Base-by-base conservation (phyloP, 1,140 invertebrate genomes). In the Drosophila mayri region DNA sequence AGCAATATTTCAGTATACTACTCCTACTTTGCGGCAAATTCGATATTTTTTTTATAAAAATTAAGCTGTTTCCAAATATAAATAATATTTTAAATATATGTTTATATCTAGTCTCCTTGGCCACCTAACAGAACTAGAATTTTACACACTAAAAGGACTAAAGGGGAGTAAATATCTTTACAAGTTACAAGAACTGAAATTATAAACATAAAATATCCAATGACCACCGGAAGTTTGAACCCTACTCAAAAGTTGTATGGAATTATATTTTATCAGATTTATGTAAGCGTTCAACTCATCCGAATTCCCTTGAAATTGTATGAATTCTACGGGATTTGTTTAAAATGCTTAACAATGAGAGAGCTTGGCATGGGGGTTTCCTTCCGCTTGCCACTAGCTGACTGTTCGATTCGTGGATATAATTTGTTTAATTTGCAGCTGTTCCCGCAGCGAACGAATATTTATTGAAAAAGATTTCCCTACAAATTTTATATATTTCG, bases 401-500 rank as follows among this genome's bases (percentile, higher is more conserved):
- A 14, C 37, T n/a, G 65, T 70, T 71, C 41, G 50, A 71, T 58
- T 71, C 68, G 35, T 20, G 68, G 50, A 71, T 49, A 71, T 71
- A 71, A 49, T 71, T 59, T 71, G 65, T 58, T 40, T 25, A 71
- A 41, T 59, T 71, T 49, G 68, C 67, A 49, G 68, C 41, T 66
- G 35, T 66, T 61, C 58, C 9, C 46, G n/a, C 35, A 35, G 22
- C 37, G 44, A 65, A 41, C 8, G 37, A 30, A 28, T 37, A 46
- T 66, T 43, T 46, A 67, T 67, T 38, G 37, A 25, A 25, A 28
- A 35, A 52, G 32, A 68, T 52, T 32, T 52, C 37, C 28, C 37
- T 52, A 67, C 20, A 38, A 35, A 52, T 12, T 35, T 18, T 18
- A 32, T 18, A 32, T 32, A 44, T 70, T 66, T 38, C 25, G 30